phyloP scores from a whole-genome alignment of 2,113 vertebrate species.

The Plectropomus leopardus region DNA sequence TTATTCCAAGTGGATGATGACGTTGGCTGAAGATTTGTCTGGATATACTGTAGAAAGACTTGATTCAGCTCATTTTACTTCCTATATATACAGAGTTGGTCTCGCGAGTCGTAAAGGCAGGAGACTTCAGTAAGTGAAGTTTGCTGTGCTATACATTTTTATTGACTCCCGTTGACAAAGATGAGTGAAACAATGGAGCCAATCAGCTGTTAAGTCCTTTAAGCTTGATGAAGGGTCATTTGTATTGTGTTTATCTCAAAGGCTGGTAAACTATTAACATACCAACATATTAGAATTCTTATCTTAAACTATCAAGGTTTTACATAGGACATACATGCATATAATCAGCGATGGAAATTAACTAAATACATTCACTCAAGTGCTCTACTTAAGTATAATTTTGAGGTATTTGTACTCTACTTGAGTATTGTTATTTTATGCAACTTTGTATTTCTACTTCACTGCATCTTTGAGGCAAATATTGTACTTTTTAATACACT shows the following conservation, averaged over 20 bases:
- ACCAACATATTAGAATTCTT: neutral
- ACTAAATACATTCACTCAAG: too few species aligned
- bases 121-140: conserved; percentile 40
- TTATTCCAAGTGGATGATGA: conserved; percentile 57
- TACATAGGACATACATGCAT: too few species aligned
- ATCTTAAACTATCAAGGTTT: neutral
- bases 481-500: too few species aligned
- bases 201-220: conserved; percentile 20
- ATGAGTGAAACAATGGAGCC: conserved; percentile 27
- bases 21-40: conserved; percentile 56
- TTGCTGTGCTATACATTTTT: conserved; percentile 49
- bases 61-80: conserved; percentile 65
- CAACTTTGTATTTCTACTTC: too few species aligned
- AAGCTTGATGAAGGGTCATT: conserved; percentile 33
- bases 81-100: conserved; percentile 43
- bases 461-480: too few species aligned
- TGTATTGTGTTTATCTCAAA: conserved; percentile 4
- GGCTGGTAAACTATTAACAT: conserved; percentile 28
- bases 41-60: conserved; percentile 45
- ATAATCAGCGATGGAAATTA: too few species aligned
- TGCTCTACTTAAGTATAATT: too few species aligned
- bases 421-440: too few species aligned
- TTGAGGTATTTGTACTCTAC: too few species aligned
- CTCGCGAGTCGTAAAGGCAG: neutral
- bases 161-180: conserved; percentile 41